Conservation (phyloP, 2,797 vertebrate species). For the Microctenopoma lineatum region DNA sequence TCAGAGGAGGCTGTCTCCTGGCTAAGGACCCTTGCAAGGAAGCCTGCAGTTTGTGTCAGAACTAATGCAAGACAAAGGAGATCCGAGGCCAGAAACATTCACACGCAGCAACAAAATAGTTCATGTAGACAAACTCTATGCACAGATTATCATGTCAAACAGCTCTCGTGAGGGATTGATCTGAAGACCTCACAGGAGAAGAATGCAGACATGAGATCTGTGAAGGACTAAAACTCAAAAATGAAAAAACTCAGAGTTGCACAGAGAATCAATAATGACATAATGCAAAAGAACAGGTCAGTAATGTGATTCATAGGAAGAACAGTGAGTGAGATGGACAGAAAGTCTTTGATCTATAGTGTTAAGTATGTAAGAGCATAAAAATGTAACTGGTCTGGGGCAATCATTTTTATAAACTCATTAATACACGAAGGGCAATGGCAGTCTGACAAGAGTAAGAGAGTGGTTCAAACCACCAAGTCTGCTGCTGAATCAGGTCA, state of each 20-base stretch:
- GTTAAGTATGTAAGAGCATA: slow-evolving; percentile 15
- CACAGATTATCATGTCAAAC: slow-evolving; percentile 77
- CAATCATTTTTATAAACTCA: slow-evolving; percentile 18
- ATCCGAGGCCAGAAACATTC: slow-evolving; percentile 48
- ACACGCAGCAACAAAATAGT: slow-evolving; percentile 60
- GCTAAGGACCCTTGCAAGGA: slow-evolving; percentile 40
- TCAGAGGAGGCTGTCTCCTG: slow-evolving; percentile 56
- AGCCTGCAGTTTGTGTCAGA: slow-evolving; percentile 46
- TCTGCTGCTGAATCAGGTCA: slow-evolving; percentile 11
- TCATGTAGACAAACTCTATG: slow-evolving; percentile 67
- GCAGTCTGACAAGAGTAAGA: slow-evolving; percentile 8
- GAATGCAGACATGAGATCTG: slow-evolving; percentile 79
- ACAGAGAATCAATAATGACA: slow-evolving; percentile 57
- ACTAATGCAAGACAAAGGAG: slow-evolving; percentile 37
- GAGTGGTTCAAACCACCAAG: slow-evolving; percentile 15
- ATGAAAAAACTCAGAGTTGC: slow-evolving; percentile 64
- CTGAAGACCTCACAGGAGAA: slow-evolving; percentile 80
- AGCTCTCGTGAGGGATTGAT: slow-evolving; percentile 71
- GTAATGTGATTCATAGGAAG: slow-evolving; percentile 36
- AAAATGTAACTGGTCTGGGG: slow-evolving; percentile 12
- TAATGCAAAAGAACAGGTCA: slow-evolving; percentile 41
- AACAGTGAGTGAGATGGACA: slow-evolving; percentile 14
- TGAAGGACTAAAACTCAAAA: slow-evolving; percentile 49
- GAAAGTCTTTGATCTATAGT: slow-evolving; percentile 19
- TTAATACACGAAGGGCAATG: slow-evolving; percentile 9